Conservation (phyloP, 2,797 vertebrate species). For the Coregonus sp. region DNA sequence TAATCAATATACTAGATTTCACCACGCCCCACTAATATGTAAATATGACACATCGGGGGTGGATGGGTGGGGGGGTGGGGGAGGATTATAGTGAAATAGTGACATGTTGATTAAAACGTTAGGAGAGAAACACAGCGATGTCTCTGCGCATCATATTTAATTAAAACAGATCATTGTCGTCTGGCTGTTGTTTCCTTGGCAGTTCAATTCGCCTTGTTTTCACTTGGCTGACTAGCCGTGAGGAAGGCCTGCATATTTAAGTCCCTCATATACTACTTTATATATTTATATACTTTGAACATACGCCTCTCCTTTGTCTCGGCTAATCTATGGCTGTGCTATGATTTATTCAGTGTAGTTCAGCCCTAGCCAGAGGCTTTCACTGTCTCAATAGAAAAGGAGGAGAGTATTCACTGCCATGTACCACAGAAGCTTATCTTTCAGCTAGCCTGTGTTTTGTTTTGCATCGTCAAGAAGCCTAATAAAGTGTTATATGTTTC, state of each 20-base stretch:
- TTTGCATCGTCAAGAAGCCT: background rate
- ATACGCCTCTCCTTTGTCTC: slow-evolving; percentile 36
- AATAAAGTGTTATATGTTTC: background rate
- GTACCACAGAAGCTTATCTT: background rate
- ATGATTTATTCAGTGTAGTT: slow-evolving; percentile 59
- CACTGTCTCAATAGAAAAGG: background rate
- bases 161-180: slow-evolving; percentile 76
- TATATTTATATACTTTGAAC: slow-evolving; percentile 35
- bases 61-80: slow-evolving; percentile 45
- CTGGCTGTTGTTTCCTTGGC: slow-evolving; percentile 58
- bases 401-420: background rate
- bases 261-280: slow-evolving; percentile 19
- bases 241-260: slow-evolving; percentile 46
- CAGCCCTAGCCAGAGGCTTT: background rate
- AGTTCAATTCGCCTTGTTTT: slow-evolving; percentile 65
- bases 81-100: slow-evolving; percentile 43
- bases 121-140: slow-evolving; percentile 55
- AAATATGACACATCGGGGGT: slow-evolving; percentile 62
- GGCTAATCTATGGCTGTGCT: slow-evolving; percentile 46
- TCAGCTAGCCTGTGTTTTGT: background rate
- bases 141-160: slow-evolving; percentile 63
- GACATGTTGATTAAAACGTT: slow-evolving; percentile 75
- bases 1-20: slow-evolving; percentile 41
- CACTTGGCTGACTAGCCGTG: slow-evolving; percentile 47
- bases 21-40: slow-evolving; percentile 52